Conservation (phyloP, 2,888 invertebrate species). For the Liopterus haemorrhoidalis region DNA sequence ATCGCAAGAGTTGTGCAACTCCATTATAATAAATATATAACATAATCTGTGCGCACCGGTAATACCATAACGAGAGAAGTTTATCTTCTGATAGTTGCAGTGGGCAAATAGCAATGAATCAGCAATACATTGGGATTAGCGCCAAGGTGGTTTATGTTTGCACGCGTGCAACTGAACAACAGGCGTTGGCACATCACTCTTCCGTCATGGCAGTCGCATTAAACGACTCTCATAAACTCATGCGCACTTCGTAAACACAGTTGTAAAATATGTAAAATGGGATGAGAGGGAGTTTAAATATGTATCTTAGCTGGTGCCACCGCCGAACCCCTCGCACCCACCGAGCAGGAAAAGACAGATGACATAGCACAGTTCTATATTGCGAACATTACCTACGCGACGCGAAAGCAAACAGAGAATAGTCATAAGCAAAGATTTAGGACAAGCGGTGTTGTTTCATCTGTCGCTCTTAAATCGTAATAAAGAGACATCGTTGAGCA, state of each 20-base stretch:
- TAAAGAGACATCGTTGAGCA: constrained; percentile 18
- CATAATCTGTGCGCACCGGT: no score
- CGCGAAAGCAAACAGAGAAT: constrained; percentile 2
- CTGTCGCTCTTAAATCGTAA: constrained; percentile 29
- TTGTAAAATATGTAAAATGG: constrained; percentile 25
- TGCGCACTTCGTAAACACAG: constrained; percentile 23
- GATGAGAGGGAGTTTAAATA: constrained; percentile 22
- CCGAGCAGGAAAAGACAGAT: no score
- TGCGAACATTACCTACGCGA: constrained; percentile 17
- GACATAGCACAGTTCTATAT: constrained; percentile 14
- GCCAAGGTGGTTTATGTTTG: no score
- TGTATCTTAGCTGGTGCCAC: constrained; percentile 8
- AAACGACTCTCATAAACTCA: constrained; percentile 24
- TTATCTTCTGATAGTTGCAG: no score
- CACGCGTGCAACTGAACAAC: no score
- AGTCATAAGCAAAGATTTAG: constrained; percentile 24
- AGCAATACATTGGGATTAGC: no score
- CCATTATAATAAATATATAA: no score
- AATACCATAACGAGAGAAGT: no score
- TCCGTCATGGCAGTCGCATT: no score
- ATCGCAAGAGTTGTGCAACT: no score
- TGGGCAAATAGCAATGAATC: no score
- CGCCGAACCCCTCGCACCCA: constrained; percentile 7
- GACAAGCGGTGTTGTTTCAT: constrained; percentile 27
- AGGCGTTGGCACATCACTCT: no score